These are phyloP conservation scores for Metallyticus violacea DNA, from an alignment of 2,888 invertebrate genomes.

Conservation along the genomic window DNA sequence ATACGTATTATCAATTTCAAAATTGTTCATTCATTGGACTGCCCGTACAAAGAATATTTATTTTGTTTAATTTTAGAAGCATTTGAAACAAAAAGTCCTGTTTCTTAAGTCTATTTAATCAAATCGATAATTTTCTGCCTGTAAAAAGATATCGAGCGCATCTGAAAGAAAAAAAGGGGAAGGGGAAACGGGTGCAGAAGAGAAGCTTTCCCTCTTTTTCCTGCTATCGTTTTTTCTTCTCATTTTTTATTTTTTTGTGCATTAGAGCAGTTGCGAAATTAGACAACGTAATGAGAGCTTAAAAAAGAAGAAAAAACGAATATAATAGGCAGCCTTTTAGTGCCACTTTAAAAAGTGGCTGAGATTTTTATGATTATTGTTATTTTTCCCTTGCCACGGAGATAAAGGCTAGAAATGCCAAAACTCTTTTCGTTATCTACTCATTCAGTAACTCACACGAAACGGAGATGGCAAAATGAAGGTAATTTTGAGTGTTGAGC, in stretches of 20 bases:
- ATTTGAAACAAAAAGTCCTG: no score
- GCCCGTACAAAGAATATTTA: no score
- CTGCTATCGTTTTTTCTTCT: not conserved
- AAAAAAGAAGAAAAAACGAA: not conserved
- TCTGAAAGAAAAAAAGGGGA: not conserved
- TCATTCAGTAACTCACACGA: not conserved
- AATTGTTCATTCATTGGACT: no score
- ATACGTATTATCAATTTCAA: no score
- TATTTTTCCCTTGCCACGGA: not conserved
- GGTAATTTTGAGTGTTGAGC: no score
- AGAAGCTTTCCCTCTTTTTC: not conserved
- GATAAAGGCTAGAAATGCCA: not conserved
- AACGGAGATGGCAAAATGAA: not conserved
- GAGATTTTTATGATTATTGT: not conserved
- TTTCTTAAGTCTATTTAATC: no score
- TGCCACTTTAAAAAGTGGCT: not conserved
- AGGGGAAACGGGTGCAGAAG: not conserved
- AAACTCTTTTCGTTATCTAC: not conserved
- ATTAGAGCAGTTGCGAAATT: not conserved
- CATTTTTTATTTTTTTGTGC: not conserved
- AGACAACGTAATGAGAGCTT: not conserved
- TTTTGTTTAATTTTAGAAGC: no score
- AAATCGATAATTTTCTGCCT: no score
- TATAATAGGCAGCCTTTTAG: not conserved
- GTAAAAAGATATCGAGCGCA: not conserved